phyloP scores from a whole-genome alignment of 2,888 invertebrate species.

The Athalia cordata region DNA sequence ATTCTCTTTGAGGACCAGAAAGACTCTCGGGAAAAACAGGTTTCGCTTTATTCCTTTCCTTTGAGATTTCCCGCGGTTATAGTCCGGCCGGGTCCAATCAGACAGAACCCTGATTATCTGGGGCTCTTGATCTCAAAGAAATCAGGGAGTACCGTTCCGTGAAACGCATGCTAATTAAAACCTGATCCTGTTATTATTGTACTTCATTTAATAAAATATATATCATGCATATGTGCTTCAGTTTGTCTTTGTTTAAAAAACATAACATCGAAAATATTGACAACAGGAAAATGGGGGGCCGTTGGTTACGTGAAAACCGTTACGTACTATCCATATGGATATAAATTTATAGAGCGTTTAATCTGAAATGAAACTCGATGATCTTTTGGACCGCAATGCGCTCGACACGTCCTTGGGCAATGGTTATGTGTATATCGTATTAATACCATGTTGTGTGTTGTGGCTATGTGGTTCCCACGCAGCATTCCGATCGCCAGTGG shows the following conservation, averaged over 20 bases:
- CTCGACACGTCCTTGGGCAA: conserved; percentile 23
- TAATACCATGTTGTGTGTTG: conserved; percentile 38
- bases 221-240: too few species aligned
- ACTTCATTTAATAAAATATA: too few species aligned
- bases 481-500: conserved; percentile 31
- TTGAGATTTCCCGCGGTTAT: conserved; percentile 21
- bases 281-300: not conserved
- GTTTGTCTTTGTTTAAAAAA: too few species aligned
- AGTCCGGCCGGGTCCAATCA: conserved; percentile 13
- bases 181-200: too few species aligned
- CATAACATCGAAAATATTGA: not conserved
- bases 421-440: not conserved
- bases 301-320: not conserved
- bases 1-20: not conserved
- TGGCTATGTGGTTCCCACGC: conserved; percentile 45
- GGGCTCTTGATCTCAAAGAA: not conserved
- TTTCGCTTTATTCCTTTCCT: conserved; percentile 8
- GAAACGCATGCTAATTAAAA: conserved; percentile 1
- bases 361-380: not conserved
- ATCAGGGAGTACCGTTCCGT: not conserved
- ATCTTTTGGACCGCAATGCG: conserved; percentile 12
- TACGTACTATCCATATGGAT: not conserved
- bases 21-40: conserved; percentile 6
- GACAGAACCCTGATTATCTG: not conserved
- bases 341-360: not conserved